Evolutionary conservation across 2,888 invertebrate genomes (phyloP).

Genomic region (Papilio gigon): DNA sequence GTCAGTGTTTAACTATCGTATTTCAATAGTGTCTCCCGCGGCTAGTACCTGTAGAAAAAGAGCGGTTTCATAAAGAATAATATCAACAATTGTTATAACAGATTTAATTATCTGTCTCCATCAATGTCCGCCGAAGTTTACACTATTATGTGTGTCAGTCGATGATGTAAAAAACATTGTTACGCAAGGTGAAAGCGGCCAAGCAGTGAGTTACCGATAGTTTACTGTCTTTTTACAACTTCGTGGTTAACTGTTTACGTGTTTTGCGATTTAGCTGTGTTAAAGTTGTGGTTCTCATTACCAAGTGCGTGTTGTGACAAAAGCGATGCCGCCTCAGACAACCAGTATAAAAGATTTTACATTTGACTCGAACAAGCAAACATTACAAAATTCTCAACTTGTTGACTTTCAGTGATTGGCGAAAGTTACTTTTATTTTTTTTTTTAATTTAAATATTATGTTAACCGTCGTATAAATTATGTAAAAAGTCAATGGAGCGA

Average conservation of each 20-base stretch:
- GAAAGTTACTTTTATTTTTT: background rate
- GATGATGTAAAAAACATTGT: constrained; percentile 63
- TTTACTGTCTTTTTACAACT: constrained; percentile 56
- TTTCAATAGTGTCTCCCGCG: background rate
- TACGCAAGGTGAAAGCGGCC: constrained; percentile 73
- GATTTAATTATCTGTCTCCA: constrained; percentile 14
- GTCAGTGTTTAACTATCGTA: no score
- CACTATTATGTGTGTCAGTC: constrained; percentile 47
- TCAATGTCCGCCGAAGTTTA: constrained; percentile 32
- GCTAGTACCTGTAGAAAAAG: constrained; percentile 46
- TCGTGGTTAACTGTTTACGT: constrained; percentile 35
- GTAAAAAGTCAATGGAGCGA: background rate
- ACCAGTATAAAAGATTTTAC: background rate
- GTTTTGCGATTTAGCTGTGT: constrained; percentile 29
- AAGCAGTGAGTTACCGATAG: constrained; percentile 62
- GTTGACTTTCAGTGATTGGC: background rate
- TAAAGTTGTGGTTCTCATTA: constrained; percentile 21
- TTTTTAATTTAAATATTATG: background rate
- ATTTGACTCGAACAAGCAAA: background rate
- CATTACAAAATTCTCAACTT: background rate
- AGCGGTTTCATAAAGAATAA: background rate
- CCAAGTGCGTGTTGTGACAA: background rate
- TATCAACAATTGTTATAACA: background rate
- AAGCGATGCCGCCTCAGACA: background rate
- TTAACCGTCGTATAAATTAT: background rate